Evolutionary conservation across 2,888 invertebrate genomes (phyloP).

Genomic region (Mayetiola destructor): DNA sequence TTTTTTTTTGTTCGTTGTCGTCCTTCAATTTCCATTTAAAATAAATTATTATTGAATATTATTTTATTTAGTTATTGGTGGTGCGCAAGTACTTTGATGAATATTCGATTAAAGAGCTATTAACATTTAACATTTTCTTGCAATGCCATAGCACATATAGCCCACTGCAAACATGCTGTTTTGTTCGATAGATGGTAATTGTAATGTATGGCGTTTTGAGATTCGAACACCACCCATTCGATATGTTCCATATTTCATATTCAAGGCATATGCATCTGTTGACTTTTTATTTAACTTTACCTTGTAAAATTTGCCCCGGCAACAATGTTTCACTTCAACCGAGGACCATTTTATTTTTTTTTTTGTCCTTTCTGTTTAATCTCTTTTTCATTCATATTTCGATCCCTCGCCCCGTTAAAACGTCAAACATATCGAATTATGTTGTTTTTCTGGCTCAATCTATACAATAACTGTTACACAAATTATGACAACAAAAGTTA

Average conservation of each 20-base stretch:
- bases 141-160: no score
- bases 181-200: no score
- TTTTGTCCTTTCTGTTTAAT: not conserved
- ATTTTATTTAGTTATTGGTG: no score
- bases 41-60: no score
- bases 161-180: no score
- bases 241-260: slow-evolving; percentile 4
- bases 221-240: slow-evolving; percentile 7
- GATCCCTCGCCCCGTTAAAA: no score
- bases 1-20: no score
- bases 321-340: no score
- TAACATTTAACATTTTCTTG: not conserved
- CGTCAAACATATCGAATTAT: not conserved
- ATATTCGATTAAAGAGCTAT: slow-evolving; percentile 4
- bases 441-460: not conserved
- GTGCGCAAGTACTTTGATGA: not conserved
- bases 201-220: not conserved
- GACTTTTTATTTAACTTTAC: not conserved
- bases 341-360: not conserved
- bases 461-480: slow-evolving; percentile 6
- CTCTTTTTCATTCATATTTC: no score
- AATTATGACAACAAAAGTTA: slow-evolving; percentile 3
- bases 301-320: not conserved
- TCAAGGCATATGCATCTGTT: slow-evolving; percentile 10
- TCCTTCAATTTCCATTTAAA: no score